These are phyloP conservation scores for Hydrolagus affinis DNA, from an alignment of 2,113 vertebrate genomes.

Conservation along the genomic window DNA sequence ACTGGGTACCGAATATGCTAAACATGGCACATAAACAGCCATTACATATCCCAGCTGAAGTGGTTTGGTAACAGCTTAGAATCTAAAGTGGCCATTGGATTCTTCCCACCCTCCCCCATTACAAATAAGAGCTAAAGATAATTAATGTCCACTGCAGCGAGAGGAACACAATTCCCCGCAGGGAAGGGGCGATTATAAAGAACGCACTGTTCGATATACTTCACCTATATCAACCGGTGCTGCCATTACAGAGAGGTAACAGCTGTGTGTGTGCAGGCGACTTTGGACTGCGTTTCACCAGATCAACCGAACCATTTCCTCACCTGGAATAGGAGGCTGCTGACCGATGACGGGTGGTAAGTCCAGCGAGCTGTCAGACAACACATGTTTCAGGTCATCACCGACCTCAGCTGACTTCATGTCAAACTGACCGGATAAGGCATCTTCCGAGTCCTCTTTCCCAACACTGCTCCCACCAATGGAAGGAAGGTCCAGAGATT, in stretches of 20 bases:
- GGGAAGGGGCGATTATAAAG: background rate
- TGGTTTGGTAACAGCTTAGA: background rate
- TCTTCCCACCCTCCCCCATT: background rate
- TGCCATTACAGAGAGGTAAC: slow-evolving; percentile 27
- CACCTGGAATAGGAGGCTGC: slow-evolving; percentile 95
- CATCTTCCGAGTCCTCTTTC: slow-evolving; percentile 94
- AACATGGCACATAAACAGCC: background rate
- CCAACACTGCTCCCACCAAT: slow-evolving; percentile 91
- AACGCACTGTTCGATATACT: background rate
- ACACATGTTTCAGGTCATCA: slow-evolving; percentile 95
- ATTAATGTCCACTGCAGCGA: slow-evolving; percentile 1
- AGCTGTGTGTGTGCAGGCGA: background rate
- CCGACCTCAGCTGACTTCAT: slow-evolving; percentile 94
- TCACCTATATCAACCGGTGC: background rate
- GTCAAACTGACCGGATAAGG: slow-evolving; percentile 93
- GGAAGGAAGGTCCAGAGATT: slow-evolving; percentile 93
- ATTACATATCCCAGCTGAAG: background rate
- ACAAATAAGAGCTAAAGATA: background rate
- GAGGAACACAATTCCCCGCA: background rate
- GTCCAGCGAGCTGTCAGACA: slow-evolving; percentile 99
- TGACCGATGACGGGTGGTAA: slow-evolving; percentile 90
- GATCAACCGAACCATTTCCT: slow-evolving; percentile 98
- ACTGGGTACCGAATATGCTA: background rate
- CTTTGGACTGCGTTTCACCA: slow-evolving; percentile 62
- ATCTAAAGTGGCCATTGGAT: background rate